Evolutionary conservation across 2,797 vertebrate genomes (phyloP), one percentile per base, ranked within the genome.

Genomic region (Otus scops): DNA sequence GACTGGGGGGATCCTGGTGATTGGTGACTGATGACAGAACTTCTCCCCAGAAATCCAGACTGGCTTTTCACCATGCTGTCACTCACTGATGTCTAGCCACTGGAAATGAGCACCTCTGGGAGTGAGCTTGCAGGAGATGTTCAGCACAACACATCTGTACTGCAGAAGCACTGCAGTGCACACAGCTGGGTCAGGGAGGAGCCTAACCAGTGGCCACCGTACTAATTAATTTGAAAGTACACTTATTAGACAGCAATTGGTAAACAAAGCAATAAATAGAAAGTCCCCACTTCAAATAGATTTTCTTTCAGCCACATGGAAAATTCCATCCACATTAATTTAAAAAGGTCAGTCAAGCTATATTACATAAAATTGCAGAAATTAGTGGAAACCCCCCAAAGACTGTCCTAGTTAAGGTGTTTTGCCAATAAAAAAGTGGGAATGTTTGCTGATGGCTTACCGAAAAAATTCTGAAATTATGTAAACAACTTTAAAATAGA

Each of bases 11-110:
- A 38, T 76, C 24, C 73, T n/a, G 73, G 77, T 75, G 59, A 15
- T 24, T 65, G 89, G 22, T 81, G 92, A 30, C 76, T 84, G 88
- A 50, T 96, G 93, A 95, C 88, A 96, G 92, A 47, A 85, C 34
- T 73, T 92, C 69, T 95, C 90, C 82, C 84, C 91, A 85, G 76
- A 76, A 94, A 79, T 73, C 56, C 93, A 69, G 94, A 1, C 70
- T 32, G 63, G 32, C 86, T 93, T 97, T 95, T 93, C 93, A 94
- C 43, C 30, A 2, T 10, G 36, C 50, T 82, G 61, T 96, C 91
- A 85, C 85, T 93, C 93, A 51, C 32, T n/a, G 4, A 10, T 59
- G 57, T 47, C 69, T 48, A 56, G 8, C 86, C 61, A 18, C 74
- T 80, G 74, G 41, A 65, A 92, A 74, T 0, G 2, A 80, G 64